Conservation (phyloP, 2,797 vertebrate genomes). For the Pachyuromys duprasi region DNA sequence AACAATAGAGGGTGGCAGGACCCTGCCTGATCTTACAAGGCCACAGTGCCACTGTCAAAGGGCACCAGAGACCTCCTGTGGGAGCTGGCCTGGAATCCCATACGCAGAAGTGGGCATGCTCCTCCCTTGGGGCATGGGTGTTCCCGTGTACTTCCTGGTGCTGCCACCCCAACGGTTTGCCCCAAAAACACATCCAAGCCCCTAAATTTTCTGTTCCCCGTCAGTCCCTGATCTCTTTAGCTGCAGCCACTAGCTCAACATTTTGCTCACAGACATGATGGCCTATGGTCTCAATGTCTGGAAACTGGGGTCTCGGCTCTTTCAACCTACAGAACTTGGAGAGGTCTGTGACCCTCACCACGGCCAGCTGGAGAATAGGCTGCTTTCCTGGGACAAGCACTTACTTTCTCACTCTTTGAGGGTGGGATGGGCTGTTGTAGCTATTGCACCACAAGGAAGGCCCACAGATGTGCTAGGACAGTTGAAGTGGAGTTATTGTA, state of each 20-base stretch:
- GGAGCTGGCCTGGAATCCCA: accelerated
- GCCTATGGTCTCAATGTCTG: too few relatives aligned
- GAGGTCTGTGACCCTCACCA: neutral
- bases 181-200: neutral
- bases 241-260: accelerated
- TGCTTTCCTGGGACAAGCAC: neutral
- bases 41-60: accelerated
- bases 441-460: neutral
- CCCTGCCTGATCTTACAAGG: neutral
- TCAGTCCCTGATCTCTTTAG: neutral
- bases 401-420: neutral
- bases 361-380: neutral
- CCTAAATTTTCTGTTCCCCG: neutral
- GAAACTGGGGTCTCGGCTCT: neutral
- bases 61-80: neutral
- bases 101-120: neutral
- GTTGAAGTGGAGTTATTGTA: accelerated
- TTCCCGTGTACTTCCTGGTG: accelerated
- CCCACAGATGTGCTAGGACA: neutral
- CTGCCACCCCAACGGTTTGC: accelerated
- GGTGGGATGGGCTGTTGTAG: neutral
- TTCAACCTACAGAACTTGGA: neutral
- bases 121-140: neutral
- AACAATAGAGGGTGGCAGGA: neutral
- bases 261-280: accelerated